These are phyloP conservation scores for Phasianus colchicus DNA, from an alignment of 2,113 vertebrate genomes.

Conservation along the genomic window DNA sequence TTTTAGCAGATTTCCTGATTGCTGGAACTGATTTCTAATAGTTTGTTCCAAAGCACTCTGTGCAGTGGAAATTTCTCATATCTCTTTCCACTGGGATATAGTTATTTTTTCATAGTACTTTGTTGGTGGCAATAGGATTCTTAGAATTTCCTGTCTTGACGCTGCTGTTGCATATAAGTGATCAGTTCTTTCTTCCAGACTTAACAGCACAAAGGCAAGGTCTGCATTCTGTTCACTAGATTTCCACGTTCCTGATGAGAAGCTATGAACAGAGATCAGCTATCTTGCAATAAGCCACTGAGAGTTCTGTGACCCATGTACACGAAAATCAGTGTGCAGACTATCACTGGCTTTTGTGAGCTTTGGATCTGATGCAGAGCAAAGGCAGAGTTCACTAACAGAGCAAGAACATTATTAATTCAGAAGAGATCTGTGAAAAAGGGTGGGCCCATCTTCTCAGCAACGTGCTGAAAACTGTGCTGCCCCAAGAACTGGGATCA, in stretches of 20 bases:
- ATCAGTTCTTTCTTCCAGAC: conserved; percentile 41
- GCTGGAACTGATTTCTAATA: conserved; percentile 39
- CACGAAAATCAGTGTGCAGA: background rate
- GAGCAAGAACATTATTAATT: background rate
- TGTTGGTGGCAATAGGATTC: conserved; percentile 59
- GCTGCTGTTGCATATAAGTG: conserved; percentile 17
- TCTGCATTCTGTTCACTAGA: conserved; percentile 23
- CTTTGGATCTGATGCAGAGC: background rate
- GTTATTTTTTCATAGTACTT: conserved; percentile 70
- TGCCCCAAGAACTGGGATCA: background rate
- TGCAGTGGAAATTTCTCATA: conserved; percentile 59
- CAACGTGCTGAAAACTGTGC: background rate
- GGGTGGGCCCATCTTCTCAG: background rate
- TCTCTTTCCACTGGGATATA: conserved; percentile 53
- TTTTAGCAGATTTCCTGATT: conserved; percentile 68
- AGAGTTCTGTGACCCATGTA: background rate
- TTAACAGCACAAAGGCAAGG: background rate
- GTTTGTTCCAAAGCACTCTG: conserved; percentile 55
- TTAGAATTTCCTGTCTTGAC: conserved; percentile 62
- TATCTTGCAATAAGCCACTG: background rate
- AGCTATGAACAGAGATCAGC: background rate
- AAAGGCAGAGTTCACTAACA: background rate
- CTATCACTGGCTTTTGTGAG: background rate
- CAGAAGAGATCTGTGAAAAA: background rate
- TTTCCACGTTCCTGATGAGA: background rate